Evolutionary conservation across 1,140 invertebrate genomes (phyloP).

Genomic region (Papilio polytes): DNA sequence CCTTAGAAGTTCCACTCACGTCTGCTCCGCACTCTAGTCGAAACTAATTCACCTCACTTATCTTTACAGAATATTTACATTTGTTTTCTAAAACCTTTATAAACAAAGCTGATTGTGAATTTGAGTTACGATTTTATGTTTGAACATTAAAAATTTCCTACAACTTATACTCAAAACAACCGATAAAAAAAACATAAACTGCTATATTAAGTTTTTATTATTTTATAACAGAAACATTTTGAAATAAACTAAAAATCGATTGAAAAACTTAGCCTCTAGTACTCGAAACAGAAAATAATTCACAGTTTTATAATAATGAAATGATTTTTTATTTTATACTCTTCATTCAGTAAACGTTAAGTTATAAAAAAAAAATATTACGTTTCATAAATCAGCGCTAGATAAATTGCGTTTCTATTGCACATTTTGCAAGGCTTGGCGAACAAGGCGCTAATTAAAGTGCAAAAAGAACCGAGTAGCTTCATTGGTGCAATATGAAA

Average conservation of each 20-base stretch:
- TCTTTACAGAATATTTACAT: conserved; percentile 14
- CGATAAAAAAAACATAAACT: no score
- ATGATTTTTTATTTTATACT: no score
- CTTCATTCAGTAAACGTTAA: no score
- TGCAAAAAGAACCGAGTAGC: not conserved
- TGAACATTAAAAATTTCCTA: not conserved
- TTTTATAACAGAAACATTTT: no score
- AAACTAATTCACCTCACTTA: conserved; percentile 36
- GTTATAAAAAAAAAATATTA: not conserved
- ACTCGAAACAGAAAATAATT: no score
- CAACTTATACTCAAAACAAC: no score
- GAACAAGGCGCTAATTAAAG: conserved; percentile 7
- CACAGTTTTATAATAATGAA: no score
- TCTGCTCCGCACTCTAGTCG: not conserved
- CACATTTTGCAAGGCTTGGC: not conserved
- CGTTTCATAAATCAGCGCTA: not conserved
- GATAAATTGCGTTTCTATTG: conserved; percentile 2
- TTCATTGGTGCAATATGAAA: not conserved
- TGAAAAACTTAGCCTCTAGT: no score
- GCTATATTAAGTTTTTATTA: no score
- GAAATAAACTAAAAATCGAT: no score
- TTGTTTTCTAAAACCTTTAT: not conserved
- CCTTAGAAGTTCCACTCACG: conserved; percentile 26
- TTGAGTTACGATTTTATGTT: not conserved
- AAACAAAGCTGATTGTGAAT: not conserved